Evolutionary conservation across 2,797 vertebrate species (phyloP).

Genomic region (Eidolon dupreanum): DNA sequence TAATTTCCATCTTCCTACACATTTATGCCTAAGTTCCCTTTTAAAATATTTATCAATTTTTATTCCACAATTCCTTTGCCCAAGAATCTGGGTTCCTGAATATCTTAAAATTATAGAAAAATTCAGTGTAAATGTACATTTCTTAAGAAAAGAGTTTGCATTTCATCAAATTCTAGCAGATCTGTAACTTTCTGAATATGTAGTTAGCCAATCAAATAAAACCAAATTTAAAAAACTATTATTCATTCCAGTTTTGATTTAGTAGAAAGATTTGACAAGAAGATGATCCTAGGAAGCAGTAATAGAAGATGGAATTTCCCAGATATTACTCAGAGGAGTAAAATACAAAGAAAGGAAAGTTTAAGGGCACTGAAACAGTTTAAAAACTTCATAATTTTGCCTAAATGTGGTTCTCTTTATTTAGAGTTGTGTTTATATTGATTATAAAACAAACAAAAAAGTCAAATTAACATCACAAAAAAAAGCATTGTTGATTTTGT

Average conservation of each 20-base stretch:
- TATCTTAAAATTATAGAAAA: slow-evolving; percentile 1
- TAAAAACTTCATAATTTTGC: not conserved
- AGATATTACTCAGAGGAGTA: not conserved
- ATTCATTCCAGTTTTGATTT: not conserved
- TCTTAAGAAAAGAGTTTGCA: not conserved
- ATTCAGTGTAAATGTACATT: not conserved
- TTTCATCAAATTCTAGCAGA: not conserved
- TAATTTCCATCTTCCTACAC: not conserved
- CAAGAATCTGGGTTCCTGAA: not conserved
- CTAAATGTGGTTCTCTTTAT: not conserved
- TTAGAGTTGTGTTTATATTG: no score
- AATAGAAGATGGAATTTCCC: not conserved
- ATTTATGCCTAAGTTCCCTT: not conserved
- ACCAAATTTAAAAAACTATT: not conserved
- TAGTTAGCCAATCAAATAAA: not conserved
- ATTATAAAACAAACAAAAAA: no score
- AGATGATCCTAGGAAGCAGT: not conserved
- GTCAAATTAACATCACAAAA: no score
- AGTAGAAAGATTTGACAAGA: not conserved
- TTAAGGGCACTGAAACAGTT: not conserved
- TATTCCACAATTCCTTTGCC: not conserved
- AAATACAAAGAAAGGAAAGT: not conserved
- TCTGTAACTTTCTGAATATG: not conserved
- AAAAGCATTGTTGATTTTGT: no score
- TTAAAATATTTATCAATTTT: not conserved